Conservation (phyloP, 2,113 vertebrate species). For the Carassius gibelio region DNA sequence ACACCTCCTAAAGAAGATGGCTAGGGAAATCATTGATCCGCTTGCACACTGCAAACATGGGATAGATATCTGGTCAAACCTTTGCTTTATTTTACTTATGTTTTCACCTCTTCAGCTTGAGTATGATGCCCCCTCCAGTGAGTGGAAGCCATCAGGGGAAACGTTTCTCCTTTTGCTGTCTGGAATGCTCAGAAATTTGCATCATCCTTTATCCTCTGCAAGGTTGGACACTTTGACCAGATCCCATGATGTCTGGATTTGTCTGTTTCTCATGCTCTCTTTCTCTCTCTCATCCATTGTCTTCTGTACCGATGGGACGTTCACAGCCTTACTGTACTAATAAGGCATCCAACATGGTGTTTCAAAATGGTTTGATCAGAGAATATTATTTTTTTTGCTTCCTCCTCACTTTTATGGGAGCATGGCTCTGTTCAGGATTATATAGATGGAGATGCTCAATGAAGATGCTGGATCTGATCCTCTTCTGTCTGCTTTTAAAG, state of each 20-base stretch:
- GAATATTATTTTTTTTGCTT: neutral
- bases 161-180: constrained; percentile 8
- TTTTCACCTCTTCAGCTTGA: constrained; percentile 39
- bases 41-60: constrained; percentile 42
- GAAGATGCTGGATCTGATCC: constrained; percentile 36
- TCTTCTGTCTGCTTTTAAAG: constrained; percentile 36
- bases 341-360: constrained; percentile 6
- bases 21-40: constrained; percentile 3
- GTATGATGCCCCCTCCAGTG: constrained; percentile 13
- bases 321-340: constrained; percentile 43
- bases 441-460: constrained; percentile 20
- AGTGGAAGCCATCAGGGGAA: constrained; percentile 37
- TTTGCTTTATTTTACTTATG: constrained; percentile 49
- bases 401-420: constrained; percentile 10
- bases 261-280: constrained; percentile 6
- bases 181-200: constrained; percentile 27
- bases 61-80: constrained; percentile 43
- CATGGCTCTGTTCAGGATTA: constrained; percentile 34
- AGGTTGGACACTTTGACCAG: constrained; percentile 24
- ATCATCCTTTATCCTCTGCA: constrained; percentile 24
- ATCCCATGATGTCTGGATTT: constrained; percentile 28
- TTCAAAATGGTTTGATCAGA: constrained; percentile 8
- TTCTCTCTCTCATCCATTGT: constrained; percentile 9
- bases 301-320: constrained; percentile 25
- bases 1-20: constrained; percentile 57